phyloP scores from a whole-genome alignment of 2,888 invertebrate species.

The Pemphredon lugubris region DNA sequence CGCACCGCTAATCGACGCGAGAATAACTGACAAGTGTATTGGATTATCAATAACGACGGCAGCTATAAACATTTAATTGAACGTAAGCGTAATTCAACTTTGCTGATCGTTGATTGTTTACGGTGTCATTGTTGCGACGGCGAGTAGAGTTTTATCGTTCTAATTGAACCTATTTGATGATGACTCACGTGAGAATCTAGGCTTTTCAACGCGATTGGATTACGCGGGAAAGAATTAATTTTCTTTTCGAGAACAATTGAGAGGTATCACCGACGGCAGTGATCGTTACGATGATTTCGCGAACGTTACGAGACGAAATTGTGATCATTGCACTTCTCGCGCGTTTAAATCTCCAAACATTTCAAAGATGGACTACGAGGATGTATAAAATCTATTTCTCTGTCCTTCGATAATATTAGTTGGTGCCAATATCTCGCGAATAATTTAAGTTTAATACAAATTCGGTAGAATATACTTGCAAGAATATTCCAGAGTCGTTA shows the following conservation, averaged over 20 bases:
- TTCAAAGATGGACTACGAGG: too few relatives aligned
- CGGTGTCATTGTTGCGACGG: conserved; percentile 15
- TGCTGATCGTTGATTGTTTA: conserved; percentile 35
- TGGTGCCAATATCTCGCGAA: too few relatives aligned
- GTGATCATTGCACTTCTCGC: too few relatives aligned
- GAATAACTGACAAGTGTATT: conserved; percentile 8
- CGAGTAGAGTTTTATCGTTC: conserved; percentile 20
- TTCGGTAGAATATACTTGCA: too few relatives aligned
- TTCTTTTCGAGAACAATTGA: conserved; percentile 25
- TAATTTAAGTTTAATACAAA: too few relatives aligned
- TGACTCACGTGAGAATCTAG: conserved; percentile 32
- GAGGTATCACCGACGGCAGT: too few relatives aligned
- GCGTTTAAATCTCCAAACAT: too few relatives aligned
- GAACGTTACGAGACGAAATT: too few relatives aligned
- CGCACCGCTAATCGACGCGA: conserved; percentile 11
- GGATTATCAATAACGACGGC: conserved; percentile 24
- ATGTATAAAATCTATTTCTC: too few relatives aligned
- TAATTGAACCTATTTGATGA: conserved; percentile 12
- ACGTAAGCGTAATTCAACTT: conserved; percentile 38
- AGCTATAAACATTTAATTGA: conserved; percentile 52
- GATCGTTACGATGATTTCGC: too few relatives aligned
- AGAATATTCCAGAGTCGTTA: too few relatives aligned
- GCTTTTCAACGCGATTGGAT: neutral
- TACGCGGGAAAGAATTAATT: neutral
- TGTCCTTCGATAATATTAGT: too few relatives aligned